phyloP scores from a whole-genome alignment of 2,113 vertebrate species.

The Excalfactoria chinensis region DNA sequence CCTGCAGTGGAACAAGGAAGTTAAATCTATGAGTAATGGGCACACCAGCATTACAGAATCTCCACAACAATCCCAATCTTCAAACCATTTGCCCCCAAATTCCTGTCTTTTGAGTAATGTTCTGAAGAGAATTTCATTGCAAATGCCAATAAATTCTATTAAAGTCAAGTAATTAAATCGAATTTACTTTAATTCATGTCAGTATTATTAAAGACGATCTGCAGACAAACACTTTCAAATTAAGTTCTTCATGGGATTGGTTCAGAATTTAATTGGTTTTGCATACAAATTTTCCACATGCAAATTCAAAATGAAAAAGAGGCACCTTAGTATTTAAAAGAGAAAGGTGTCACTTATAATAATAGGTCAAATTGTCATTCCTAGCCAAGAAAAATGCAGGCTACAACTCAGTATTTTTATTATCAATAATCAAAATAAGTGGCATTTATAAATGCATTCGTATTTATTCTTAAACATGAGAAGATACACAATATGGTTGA shows the following conservation, averaged over 20 bases:
- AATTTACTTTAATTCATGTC: background rate
- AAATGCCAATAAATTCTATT: background rate
- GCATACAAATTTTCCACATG: background rate
- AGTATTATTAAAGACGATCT: background rate
- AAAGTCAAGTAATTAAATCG: background rate
- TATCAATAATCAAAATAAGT: background rate
- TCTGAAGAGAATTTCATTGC: background rate
- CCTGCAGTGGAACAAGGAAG: slow-evolving; percentile 69
- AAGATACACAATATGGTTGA: background rate
- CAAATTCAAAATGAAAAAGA: background rate
- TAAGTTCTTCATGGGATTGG: background rate
- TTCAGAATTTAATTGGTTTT: background rate
- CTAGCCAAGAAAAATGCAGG: background rate
- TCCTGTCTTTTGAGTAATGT: background rate
- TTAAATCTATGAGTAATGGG: background rate
- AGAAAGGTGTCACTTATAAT: background rate
- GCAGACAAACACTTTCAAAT: background rate
- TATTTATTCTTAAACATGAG: background rate
- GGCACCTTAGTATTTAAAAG: background rate
- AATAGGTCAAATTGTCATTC: background rate
- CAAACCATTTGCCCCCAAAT: background rate
- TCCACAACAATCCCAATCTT: background rate
- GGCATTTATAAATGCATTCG: background rate
- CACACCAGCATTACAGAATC: background rate
- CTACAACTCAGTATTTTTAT: background rate